These are phyloP conservation scores for Pollicipes pollicipes DNA, from an alignment of 1,140 invertebrate species.

Conservation along the genomic window DNA sequence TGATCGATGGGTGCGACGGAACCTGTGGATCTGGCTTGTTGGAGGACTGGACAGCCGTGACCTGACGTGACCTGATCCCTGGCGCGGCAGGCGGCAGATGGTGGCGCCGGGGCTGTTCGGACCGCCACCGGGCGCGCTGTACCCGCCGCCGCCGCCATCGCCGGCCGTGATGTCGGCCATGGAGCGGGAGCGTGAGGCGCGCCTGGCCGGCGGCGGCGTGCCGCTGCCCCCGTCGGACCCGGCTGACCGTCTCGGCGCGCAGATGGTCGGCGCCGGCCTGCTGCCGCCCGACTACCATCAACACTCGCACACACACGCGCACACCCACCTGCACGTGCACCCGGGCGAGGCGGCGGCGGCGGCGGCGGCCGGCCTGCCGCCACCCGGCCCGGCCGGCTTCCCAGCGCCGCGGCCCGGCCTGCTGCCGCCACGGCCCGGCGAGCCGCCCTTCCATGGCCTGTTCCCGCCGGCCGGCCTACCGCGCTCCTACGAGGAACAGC, in stretches of 20 bases:
- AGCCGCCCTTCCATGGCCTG: neutral
- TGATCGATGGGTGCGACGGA: no score
- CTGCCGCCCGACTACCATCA: neutral
- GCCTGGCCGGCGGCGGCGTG: neutral
- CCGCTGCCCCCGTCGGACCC: conserved; percentile 3
- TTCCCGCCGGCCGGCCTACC: neutral
- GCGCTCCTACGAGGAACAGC: neutral
- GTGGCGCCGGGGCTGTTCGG: neutral
- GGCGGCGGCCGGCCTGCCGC: neutral
- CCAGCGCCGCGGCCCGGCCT: neutral
- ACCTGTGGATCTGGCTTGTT: no score
- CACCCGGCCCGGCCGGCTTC: no score
- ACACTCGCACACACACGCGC: neutral
- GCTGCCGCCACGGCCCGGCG: neutral
- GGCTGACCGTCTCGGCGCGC: neutral
- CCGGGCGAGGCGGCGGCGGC: neutral
- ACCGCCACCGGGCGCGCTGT: conserved; percentile 3
- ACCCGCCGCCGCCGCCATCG: neutral
- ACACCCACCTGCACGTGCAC: conserved; percentile 3
- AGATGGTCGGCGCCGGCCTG: conserved; percentile 10
- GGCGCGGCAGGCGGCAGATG: neutral
- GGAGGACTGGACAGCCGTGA: no score
- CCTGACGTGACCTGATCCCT: no score
- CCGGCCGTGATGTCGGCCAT: neutral
- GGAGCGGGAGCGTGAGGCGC: neutral